Evolutionary conservation across 2,888 invertebrate species (phyloP), one percentile per base, ranked within the genome.

Genomic region (Galerucella nymphaeae): DNA sequence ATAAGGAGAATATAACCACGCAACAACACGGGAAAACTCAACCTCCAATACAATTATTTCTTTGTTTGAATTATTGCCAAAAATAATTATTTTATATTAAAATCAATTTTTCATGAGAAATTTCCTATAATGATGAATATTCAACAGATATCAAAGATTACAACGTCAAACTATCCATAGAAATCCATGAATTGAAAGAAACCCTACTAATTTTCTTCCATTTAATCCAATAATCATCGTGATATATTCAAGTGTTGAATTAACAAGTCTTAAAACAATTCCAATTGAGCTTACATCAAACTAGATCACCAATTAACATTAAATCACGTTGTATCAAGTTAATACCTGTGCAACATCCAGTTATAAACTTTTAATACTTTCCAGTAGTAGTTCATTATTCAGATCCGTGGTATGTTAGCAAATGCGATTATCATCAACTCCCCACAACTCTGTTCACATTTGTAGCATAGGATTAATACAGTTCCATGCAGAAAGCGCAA

Each of bases 1-100:
- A 67, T 55, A 55, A 70, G 69, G 50, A 67, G 66, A 70, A 70
- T 53, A 63, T 67, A 63, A 69, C 68, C 61, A 20, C 10, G 53
- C 53, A n/a, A 14, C 30, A 30, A 30, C 30, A 6, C 5, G 14
- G 38, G 13, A 45, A 45, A 45, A 45, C 14, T 45, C 13, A 1
- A 13, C 14, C 11, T 45, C 0, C 13, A 45, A 45, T 11, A 45
- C 13, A 13, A 14, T 3, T 45, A 45, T 45, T 45, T 13, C n/a
- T n/a, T n/a, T n/a, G n/a, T n/a, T n/a, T n/a, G n/a, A n/a, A n/a
- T n/a, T n/a, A n/a, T n/a, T n/a, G n/a, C n/a, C n/a, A n/a, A n/a
- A n/a, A n/a, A n/a, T n/a, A n/a, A n/a, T n/a, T n/a, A n/a, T n/a
- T n/a, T n/a, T n/a, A n/a, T n/a, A n/a, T n/a, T n/a, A n/a, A n/a